phyloP scores from a whole-genome alignment of 2,888 invertebrate species.

The Troilus luridus region DNA sequence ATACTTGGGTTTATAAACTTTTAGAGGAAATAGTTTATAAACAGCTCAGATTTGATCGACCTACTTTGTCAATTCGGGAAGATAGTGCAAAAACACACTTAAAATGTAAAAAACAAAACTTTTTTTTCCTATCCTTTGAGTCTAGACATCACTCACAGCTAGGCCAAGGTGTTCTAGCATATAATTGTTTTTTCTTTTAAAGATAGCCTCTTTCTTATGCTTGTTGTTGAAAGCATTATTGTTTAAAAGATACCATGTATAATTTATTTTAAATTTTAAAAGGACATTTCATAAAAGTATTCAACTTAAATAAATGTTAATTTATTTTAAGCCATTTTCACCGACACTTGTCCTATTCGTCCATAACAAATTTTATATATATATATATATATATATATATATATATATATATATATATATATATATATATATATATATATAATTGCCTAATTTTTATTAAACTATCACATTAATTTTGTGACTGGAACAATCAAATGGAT shows the following conservation, averaged over 20 bases:
- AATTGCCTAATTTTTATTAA: too few relatives aligned
- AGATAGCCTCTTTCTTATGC: conserved; percentile 17
- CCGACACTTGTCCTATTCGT: too few relatives aligned
- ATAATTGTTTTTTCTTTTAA: neutral
- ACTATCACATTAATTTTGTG: too few relatives aligned
- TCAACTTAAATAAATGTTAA: neutral
- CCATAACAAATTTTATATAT: too few relatives aligned
- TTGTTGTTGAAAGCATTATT: neutral
- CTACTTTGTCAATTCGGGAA: neutral
- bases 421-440: too few relatives aligned
- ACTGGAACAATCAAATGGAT: too few relatives aligned
- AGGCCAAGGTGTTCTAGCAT: conserved; percentile 18
- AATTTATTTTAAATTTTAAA: neutral
- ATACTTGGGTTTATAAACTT: too few relatives aligned
- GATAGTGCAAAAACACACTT: too few relatives aligned
- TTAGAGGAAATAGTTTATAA: too few relatives aligned
- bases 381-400: too few relatives aligned
- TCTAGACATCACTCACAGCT: conserved; percentile 12
- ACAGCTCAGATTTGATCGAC: neutral
- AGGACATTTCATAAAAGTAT: neutral
- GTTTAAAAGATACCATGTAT: neutral
- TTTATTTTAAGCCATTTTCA: too few relatives aligned
- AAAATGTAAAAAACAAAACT: neutral
- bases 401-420: too few relatives aligned
- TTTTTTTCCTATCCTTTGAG: neutral